Evolutionary conservation across 2,113 vertebrate genomes (phyloP).

Genomic region (Gorsachius goisagi): DNA sequence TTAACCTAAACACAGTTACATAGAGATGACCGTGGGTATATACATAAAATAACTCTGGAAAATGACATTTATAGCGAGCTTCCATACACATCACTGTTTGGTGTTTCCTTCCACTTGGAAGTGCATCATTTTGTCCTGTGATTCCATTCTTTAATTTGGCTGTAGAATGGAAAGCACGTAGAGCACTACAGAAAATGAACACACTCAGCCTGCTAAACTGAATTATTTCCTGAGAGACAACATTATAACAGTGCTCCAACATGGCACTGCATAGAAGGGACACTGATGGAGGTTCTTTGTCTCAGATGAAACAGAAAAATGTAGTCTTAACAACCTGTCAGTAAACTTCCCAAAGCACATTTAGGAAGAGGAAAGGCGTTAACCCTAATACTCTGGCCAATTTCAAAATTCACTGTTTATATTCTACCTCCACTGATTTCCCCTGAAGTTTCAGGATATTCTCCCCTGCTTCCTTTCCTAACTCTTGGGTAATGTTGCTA

Average conservation of each 20-base stretch:
- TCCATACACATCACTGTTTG: neutral
- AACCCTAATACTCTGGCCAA: neutral
- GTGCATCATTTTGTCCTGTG: neutral
- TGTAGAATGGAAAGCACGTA: neutral
- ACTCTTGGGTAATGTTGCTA: neutral
- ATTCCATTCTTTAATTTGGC: neutral
- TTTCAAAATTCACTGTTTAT: constrained; percentile 17
- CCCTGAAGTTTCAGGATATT: neutral
- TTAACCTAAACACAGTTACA: neutral
- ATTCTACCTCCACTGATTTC: constrained; percentile 1
- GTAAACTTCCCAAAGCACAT: neutral
- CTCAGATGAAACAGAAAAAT: constrained; percentile 9
- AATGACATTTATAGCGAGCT: neutral
- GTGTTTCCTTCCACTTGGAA: neutral
- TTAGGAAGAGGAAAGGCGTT: constrained; percentile 38
- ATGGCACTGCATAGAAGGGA: neutral
- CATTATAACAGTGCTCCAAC: neutral
- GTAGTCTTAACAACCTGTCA: neutral
- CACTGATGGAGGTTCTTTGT: neutral
- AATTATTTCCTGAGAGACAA: neutral
- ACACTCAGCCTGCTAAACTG: neutral
- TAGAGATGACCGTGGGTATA: neutral
- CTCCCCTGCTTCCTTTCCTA: neutral
- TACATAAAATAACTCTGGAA: neutral
- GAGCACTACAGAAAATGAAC: neutral